Base-by-base conservation (phyloP, 2,797 vertebrate genomes). In the Melanotaenia nigrans region DNA sequence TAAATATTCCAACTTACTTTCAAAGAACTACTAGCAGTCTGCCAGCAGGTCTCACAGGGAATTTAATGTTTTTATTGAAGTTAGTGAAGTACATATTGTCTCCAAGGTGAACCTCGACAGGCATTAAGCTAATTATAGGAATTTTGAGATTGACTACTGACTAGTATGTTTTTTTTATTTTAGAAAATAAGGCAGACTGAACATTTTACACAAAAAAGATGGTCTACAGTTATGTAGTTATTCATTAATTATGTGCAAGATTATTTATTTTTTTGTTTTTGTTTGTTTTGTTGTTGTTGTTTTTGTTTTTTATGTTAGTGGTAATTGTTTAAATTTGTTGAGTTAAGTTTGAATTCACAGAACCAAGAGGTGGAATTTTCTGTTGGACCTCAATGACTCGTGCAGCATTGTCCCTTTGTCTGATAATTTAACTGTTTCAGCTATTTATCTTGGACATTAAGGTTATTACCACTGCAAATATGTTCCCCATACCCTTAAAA, bases 81-180 rank as follows among this genome's bases (percentile, higher is more conserved):
- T 85, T 85, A 85, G 79, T 49, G 65, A 81, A 78, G 85, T 82
- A 81, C 84, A 87, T 80, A 83, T 84, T 84, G 86, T 90, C 83
- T 85, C 83, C 58, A 51, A 83, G 82, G 73, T 85, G 82, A 85
- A 78, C 71, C 72, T 66, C 30, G 18, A 65, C 64, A 63, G 28
- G 62, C 55, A 62, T 33, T 30, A 9, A 33, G 74, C 71, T 87
- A 85, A 88, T 90, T 87, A 89, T 65, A 81, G 68, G 24, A 73
- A 38, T 56, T 75, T 51, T 20, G 71, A 68, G 80, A 78, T 77
- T 73, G 80, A 84, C 59, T 62, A 10, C 51, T 45, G 22, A 16
- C 71, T 13, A 38, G 59, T 75, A 24, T 82, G 58, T n/a, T 73
- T 64, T 75, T 79, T 79, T 81, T 68, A 38, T 64, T 73, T 36